These are phyloP conservation scores for Coreoperca whiteheadi DNA, from an alignment of 2,113 vertebrate species.

Conservation along the genomic window DNA sequence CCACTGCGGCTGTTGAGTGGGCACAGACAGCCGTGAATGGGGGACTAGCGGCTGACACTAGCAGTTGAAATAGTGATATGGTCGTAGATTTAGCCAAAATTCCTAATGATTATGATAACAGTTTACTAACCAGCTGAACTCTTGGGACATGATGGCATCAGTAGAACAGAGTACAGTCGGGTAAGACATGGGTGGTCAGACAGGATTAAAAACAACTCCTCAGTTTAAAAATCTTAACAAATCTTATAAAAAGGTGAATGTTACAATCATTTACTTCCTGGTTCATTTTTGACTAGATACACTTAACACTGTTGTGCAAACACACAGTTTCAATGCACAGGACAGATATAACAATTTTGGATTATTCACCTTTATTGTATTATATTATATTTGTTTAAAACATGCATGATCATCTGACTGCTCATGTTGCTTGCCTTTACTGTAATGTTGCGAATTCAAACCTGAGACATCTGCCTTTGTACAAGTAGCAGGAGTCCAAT, in stretches of 20 bases:
- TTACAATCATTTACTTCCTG: not conserved
- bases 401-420: no score
- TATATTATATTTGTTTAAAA: no score
- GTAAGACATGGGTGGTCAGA: not conserved
- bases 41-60: not conserved
- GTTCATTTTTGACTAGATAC: not conserved
- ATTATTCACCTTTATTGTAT: not conserved
- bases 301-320: not conserved
- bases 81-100: not conserved
- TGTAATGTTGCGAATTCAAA: not conserved
- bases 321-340: not conserved
- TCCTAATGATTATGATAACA: not conserved
- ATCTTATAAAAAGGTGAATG: not conserved
- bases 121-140: not conserved
- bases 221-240: not conserved
- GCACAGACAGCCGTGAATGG: conserved; percentile 18
- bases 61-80: conserved; percentile 1
- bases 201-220: not conserved
- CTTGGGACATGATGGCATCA: no score
- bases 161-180: not conserved
- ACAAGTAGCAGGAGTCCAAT: no score
- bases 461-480: no score
- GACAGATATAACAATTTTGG: not conserved
- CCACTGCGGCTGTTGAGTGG: conserved; percentile 51
- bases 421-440: no score